Conservation (phyloP, 2,797 vertebrate genomes). For the Aulostomus chinensis region DNA sequence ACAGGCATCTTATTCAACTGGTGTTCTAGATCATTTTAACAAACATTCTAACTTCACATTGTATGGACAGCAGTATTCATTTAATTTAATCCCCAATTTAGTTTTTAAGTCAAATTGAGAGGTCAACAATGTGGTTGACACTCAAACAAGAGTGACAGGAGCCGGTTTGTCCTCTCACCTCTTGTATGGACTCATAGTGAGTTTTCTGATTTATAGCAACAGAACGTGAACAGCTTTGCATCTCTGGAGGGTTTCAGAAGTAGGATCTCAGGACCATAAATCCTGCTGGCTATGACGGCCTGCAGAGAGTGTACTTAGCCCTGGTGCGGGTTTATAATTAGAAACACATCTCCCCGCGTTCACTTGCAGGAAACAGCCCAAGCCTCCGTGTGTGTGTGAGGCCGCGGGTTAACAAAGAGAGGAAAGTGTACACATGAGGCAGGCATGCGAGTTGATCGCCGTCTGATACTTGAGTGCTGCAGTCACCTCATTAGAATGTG, state of each 20-base stretch:
- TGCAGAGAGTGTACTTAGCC: constrained; percentile 57
- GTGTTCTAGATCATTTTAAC: too few relatives aligned
- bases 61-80: too few relatives aligned
- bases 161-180: constrained; percentile 25
- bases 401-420: constrained; percentile 76
- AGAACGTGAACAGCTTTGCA: constrained; percentile 36
- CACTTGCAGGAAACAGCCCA: constrained; percentile 65
- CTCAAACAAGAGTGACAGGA: constrained; percentile 11
- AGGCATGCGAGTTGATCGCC: constrained; percentile 67
- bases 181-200: constrained; percentile 11
- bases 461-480: constrained; percentile 43
- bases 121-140: background rate
- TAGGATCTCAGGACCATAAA: constrained; percentile 61
- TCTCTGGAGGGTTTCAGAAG: constrained; percentile 37
- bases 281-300: constrained; percentile 56
- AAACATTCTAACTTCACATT: too few relatives aligned
- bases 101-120: background rate
- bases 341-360: constrained; percentile 72
- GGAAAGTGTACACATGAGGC: constrained; percentile 75
- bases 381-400: constrained; percentile 51
- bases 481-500: constrained; percentile 71
- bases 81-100: too few relatives aligned
- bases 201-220: constrained; percentile 46
- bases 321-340: constrained; percentile 73
- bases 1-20: too few relatives aligned